A percentile compares a stretch with the other conserved stretches of the same genome.
phyloP scores from a whole-genome alignment of 2,888 invertebrate species.

The Leptopterna dolabrata region DNA sequence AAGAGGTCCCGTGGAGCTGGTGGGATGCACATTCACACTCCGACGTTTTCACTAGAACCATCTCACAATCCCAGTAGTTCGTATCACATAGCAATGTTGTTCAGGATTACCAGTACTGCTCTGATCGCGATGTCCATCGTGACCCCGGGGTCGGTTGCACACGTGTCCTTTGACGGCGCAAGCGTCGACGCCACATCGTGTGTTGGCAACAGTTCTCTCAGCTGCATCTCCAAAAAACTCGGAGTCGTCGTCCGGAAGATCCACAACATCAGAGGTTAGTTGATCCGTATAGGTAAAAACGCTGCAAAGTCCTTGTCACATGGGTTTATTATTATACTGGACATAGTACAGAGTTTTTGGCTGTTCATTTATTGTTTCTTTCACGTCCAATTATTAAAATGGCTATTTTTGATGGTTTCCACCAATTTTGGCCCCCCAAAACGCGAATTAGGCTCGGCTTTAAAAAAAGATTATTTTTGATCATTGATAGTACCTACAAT shows the following conservation, averaged over 20 bases:
- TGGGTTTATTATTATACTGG: too few relatives aligned
- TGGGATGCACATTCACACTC: not conserved
- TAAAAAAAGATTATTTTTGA: too few relatives aligned
- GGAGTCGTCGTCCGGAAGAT: slow-evolving; percentile 51
- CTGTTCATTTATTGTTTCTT: too few relatives aligned
- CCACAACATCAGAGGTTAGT: slow-evolving; percentile 54
- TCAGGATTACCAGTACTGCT: not conserved
- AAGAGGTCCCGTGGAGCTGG: not conserved
- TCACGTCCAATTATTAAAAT: too few relatives aligned
- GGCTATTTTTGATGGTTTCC: too few relatives aligned
- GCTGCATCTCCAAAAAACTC: slow-evolving; percentile 50
- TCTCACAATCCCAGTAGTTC: not conserved
- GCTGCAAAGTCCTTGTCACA: too few relatives aligned
- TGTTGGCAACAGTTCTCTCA: slow-evolving; percentile 53
- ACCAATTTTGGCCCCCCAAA: too few relatives aligned
- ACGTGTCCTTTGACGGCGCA: not conserved
- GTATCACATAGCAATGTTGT: not conserved
- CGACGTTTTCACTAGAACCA: not conserved
- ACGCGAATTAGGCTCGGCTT: too few relatives aligned
- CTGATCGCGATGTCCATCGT: not conserved
- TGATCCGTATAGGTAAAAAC: not conserved
- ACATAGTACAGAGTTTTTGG: too few relatives aligned
- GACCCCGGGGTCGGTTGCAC: not conserved
- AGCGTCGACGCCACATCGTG: slow-evolving; percentile 9
- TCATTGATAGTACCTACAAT: too few relatives aligned